Conservation (phyloP, 2,888 invertebrate genomes). For the Drosophila rubida region DNA sequence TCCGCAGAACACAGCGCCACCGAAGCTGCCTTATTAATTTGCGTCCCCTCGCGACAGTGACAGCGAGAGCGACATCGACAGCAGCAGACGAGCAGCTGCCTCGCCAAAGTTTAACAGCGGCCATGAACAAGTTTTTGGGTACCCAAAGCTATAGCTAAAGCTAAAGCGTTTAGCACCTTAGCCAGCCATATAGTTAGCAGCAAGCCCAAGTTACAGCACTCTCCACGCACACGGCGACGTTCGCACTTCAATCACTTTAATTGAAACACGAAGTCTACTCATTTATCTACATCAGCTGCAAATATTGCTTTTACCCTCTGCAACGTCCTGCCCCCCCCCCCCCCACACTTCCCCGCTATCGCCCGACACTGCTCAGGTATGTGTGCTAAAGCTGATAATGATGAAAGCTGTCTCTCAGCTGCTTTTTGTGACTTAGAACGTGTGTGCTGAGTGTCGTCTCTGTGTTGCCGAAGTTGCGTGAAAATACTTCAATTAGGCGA, state of each 20-base stretch:
- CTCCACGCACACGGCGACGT: slow-evolving; percentile 15
- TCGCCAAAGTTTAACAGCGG: slow-evolving; percentile 42
- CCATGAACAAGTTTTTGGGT: slow-evolving; percentile 62
- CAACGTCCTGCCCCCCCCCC: slow-evolving; percentile 6
- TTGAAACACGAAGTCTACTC: slow-evolving; percentile 80
- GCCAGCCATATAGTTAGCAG: slow-evolving; percentile 8
- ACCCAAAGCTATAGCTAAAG: slow-evolving; percentile 68
- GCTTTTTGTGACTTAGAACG: slow-evolving; percentile 13
- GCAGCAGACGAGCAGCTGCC: slow-evolving; percentile 19
- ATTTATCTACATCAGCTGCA: slow-evolving; percentile 80
- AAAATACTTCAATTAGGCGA: slow-evolving; percentile 76
- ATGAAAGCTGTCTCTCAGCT: slow-evolving; percentile 50
- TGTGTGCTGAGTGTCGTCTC: slow-evolving; percentile 24
- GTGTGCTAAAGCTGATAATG: slow-evolving; percentile 51
- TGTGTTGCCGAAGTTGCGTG: slow-evolving; percentile 50
- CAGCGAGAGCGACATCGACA: slow-evolving; percentile 10
- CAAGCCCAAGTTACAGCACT: no score
- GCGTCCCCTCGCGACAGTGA: slow-evolving; percentile 40
- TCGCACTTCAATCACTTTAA: slow-evolving; percentile 77
- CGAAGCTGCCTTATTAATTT: slow-evolving; percentile 75
- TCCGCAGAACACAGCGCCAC: slow-evolving; percentile 19
- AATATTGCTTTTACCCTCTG: slow-evolving; percentile 67
- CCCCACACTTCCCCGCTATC: no score
- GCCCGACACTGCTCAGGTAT: background rate
- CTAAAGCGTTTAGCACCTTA: slow-evolving; percentile 66